Evolutionary conservation across 1,140 invertebrate species (phyloP).

Genomic region (Epicauta chinensis): DNA sequence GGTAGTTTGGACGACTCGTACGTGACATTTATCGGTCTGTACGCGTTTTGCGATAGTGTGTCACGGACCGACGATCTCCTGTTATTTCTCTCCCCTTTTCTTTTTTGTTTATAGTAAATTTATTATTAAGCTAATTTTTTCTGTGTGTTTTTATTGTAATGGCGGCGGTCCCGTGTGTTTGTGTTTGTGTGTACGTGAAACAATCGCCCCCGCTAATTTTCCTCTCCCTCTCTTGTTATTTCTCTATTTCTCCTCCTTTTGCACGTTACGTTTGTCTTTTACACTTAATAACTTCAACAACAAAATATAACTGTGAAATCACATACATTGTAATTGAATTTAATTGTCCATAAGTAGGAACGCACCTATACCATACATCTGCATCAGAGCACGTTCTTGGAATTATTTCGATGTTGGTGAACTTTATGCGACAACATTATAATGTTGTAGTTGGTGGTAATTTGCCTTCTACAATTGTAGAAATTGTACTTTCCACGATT

Average conservation of each 20-base stretch:
- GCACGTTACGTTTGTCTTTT: no score
- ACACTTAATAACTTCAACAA: background rate
- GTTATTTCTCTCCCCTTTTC: background rate
- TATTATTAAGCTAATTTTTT: background rate
- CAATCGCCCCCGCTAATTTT: conserved; percentile 2
- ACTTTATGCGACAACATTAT: no score
- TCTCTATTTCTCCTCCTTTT: no score
- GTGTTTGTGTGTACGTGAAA: conserved; percentile 11
- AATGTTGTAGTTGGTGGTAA: no score
- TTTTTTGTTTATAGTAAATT: no score
- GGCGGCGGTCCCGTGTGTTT: conserved; percentile 8
- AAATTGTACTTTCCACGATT: no score
- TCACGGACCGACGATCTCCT: conserved; percentile 10
- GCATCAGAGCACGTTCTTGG: conserved; percentile 10
- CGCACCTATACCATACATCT: conserved; percentile 14
- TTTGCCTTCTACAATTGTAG: no score
- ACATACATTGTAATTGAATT: conserved; percentile 19
- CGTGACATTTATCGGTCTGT: conserved; percentile 12
- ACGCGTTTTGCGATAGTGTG: conserved; percentile 12
- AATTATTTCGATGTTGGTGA: conserved; percentile 12
- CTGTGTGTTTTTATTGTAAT: conserved; percentile 4
- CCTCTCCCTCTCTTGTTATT: no score
- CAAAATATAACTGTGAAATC: conserved; percentile 17
- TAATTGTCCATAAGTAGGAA: conserved; percentile 13
- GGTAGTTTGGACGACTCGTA: background rate